phyloP scores from a whole-genome alignment of 2,113 vertebrate species.

The Dermatemys mawii region DNA sequence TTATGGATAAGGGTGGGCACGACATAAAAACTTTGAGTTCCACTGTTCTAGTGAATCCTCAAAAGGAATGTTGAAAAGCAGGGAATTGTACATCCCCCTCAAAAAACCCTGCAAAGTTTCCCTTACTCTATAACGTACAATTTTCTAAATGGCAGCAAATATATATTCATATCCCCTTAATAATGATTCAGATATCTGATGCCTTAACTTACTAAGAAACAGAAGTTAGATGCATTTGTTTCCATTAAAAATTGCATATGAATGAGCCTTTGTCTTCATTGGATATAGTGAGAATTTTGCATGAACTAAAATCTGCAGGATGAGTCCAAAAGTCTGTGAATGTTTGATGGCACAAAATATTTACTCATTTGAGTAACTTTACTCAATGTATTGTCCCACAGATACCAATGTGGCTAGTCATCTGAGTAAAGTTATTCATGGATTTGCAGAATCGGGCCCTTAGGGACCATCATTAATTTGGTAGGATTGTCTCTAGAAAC shows the following conservation, averaged over 20 bases:
- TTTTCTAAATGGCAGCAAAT: neutral
- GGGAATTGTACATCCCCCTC: neutral
- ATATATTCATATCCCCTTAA: neutral
- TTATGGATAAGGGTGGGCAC: too few species aligned
- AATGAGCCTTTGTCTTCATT: neutral
- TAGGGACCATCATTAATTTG: neutral
- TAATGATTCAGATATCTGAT: neutral
- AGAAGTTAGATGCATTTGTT: neutral
- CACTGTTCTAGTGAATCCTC: neutral
- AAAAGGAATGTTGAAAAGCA: neutral
- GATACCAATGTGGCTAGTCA: neutral
- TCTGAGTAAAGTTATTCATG: conserved; percentile 2
- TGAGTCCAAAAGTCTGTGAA: neutral
- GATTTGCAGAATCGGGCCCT: neutral
- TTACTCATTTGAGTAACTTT: neutral
- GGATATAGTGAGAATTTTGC: neutral
- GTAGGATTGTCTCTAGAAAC: neutral
- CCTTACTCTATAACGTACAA: neutral
- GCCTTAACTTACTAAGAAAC: neutral
- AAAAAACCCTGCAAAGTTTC: neutral
- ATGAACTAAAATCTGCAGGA: neutral
- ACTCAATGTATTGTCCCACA: neutral
- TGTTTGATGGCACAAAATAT: neutral
- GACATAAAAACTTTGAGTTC: too few species aligned
- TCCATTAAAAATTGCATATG: neutral